Evolutionary conservation across 2,113 vertebrate species (phyloP), one percentile per base, ranked within the genome.

Genomic region (Meriones unguiculatus): DNA sequence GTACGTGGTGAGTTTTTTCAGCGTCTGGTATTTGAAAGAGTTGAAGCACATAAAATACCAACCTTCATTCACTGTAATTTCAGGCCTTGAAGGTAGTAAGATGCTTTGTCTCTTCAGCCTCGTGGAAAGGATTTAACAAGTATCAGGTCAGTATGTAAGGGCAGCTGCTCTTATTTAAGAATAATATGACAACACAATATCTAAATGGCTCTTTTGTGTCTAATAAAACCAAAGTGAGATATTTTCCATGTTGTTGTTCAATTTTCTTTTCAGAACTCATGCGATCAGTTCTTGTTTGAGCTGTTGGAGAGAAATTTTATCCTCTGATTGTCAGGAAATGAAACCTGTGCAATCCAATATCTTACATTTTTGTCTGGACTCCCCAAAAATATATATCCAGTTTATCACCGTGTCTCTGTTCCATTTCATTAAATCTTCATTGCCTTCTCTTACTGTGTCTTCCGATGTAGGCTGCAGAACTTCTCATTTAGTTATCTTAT

Each of bases 171-270:
- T 82, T 88, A 75, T n/a, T 94, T 89, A 86, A 73, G 80, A 94
- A 50, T 87, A 89, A 78, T 18, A 41, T 78, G 90, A 94, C 82
- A 89, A 59, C 59, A n/a, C 59, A 52, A n/a, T 28, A 24, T 81
- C 54, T 14, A 57, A 92, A 94, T 73, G 73, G n/a, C 69, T 97
- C 82, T 91, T 95, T 59, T 73, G 81, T 90, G 86, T 73, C 81
- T 86, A 82, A 15, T 88, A 86, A 92, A 90, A 78, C 25, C 80
- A 57, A 38, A 62, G 41, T 65, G 87, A 91, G 90, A 25, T 75
- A 78, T 87, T 97, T 97, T 90, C 87, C 84, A 75, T 12, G 62
- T 30, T 76, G 10, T 87, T 15, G 20, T 64, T 94, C 72, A 54
- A 67, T 72, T 89, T 57, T 15, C 17, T 64, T 89, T 91, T 90